Percentiles rank a stretch among this genome's conserved stretches.
Conservation (phyloP, 2,888 invertebrate species). For the Ormyrus nitidulus region DNA sequence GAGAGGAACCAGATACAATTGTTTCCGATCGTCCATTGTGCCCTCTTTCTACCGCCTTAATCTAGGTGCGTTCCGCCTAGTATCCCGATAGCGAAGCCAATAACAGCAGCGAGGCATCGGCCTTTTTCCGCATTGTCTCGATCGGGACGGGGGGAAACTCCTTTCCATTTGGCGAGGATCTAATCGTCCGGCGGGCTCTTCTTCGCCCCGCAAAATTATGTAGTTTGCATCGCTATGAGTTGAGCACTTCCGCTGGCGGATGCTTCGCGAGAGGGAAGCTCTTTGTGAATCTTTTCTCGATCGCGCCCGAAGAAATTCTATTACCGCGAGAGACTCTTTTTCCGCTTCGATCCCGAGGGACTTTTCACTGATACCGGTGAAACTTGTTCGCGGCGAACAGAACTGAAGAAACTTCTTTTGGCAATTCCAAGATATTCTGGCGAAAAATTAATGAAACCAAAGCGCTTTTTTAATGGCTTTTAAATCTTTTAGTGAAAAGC, state of each 20-base stretch:
- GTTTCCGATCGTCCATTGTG: slow-evolving; percentile 33
- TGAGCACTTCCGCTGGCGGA: too few relatives aligned
- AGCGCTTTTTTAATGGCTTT: too few relatives aligned
- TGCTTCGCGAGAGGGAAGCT: too few relatives aligned
- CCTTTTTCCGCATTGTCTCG: background rate
- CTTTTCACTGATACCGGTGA: too few relatives aligned
- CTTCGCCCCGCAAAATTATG: too few relatives aligned
- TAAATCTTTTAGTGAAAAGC: too few relatives aligned
- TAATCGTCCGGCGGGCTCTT: background rate
- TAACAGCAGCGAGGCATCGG: background rate
- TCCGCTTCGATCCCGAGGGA: background rate
- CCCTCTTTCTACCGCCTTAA: slow-evolving; percentile 10
- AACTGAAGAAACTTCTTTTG: too few relatives aligned
- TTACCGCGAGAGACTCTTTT: slow-evolving; percentile 2
- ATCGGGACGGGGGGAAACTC: background rate
- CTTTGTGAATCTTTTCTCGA: slow-evolving; percentile 20
- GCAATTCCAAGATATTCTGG: too few relatives aligned
- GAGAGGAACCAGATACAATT: background rate
- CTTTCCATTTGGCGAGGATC: slow-evolving; percentile 16
- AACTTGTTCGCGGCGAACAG: too few relatives aligned
- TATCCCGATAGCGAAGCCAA: slow-evolving; percentile 14
- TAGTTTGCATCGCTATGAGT: too few relatives aligned
- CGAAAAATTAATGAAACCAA: too few relatives aligned
- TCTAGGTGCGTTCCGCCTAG: background rate
- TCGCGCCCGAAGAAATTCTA: slow-evolving; percentile 36